A percentile compares a stretch with the other conserved stretches of the same genome.
Conservation (phyloP, 2,797 vertebrate species). For the Platyrinchus mystaceus region DNA sequence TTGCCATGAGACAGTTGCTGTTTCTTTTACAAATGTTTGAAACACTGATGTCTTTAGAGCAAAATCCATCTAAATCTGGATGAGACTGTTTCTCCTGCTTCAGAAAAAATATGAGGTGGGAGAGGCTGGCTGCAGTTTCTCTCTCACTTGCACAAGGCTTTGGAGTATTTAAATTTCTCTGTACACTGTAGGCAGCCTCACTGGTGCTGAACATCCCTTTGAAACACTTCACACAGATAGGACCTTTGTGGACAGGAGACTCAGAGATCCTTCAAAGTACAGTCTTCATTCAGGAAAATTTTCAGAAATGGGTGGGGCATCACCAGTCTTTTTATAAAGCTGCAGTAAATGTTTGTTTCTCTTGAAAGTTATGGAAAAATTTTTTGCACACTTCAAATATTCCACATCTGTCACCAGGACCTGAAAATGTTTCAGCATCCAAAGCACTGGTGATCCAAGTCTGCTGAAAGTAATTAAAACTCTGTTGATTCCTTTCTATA, state of each 20-base stretch:
- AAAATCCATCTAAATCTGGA: not conserved
- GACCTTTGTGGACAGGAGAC: not conserved
- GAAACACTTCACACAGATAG: not conserved
- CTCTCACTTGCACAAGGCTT: not conserved
- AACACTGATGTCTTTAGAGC: not conserved
- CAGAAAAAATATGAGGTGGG: not conserved
- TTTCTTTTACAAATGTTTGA: not conserved
- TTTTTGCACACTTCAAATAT: not conserved
- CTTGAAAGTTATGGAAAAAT: not conserved
- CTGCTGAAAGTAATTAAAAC: not conserved
- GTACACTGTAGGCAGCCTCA: not conserved
- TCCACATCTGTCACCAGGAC: not conserved
- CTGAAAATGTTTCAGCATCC: not conserved
- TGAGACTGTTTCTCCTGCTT: not conserved
- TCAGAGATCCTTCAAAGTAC: not conserved
- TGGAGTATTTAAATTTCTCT: not conserved
- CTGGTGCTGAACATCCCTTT: not conserved
- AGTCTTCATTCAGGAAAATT: not conserved
- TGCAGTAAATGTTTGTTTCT: not conserved
- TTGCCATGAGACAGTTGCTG: not conserved
- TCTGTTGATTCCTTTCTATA: not conserved
- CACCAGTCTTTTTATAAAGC: not conserved
- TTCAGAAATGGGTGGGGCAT: not conserved
- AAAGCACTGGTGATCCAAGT: not conserved
- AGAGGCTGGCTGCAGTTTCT: not conserved